These are phyloP conservation scores for Thaumatotibia leucotreta DNA, from an alignment of 1,140 invertebrate species.

Conservation along the genomic window DNA sequence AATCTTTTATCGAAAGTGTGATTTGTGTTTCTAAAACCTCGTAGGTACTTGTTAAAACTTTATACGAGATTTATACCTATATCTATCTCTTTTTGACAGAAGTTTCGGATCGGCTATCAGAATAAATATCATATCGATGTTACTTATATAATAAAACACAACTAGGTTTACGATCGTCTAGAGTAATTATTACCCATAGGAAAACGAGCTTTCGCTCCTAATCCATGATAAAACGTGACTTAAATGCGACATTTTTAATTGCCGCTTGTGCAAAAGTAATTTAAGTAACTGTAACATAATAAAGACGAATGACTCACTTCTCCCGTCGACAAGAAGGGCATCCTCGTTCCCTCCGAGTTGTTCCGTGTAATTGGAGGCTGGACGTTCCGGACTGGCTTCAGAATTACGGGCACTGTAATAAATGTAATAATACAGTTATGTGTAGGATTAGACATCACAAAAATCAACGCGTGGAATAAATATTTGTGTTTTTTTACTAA, in stretches of 20 bases:
- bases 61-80: no score
- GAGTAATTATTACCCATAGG: neutral
- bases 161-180: neutral
- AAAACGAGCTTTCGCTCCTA: neutral
- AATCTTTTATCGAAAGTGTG: no score
- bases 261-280: neutral
- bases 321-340: conserved; percentile 39
- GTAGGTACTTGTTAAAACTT: no score
- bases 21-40: no score
- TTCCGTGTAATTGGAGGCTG: conserved; percentile 75
- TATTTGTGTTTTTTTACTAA: no score
- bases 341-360: conserved; percentile 37
- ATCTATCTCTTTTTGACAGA: no score
- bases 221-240: neutral
- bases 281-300: conserved; percentile 29
- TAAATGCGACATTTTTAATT: neutral
- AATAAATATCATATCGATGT: no score
- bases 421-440: no score
- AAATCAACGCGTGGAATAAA: no score
- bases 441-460: no score
- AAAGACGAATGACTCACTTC: conserved; percentile 49
- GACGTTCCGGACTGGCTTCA: conserved; percentile 79
- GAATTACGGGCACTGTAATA: conserved; percentile 75
- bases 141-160: neutral
- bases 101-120: no score